Evolutionary conservation across 2,888 invertebrate species (phyloP).

Genomic region (Cephonodes hylas): DNA sequence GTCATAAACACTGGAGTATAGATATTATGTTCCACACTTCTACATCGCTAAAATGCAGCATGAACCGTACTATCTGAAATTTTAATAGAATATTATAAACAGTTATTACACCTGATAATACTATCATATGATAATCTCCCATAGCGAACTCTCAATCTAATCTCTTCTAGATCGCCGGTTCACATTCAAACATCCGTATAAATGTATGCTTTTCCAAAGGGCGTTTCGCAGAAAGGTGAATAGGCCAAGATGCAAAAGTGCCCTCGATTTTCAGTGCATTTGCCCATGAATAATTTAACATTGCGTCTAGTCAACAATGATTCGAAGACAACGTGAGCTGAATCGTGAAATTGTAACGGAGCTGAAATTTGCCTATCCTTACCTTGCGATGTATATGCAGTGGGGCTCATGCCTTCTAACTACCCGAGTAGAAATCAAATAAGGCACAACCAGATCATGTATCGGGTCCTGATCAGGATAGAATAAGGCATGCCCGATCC

Average conservation of each 20-base stretch:
- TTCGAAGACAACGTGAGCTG: slow-evolving; percentile 50
- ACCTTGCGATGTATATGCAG: slow-evolving; percentile 73
- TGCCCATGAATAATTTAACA: slow-evolving; percentile 59
- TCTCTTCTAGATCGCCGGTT: background rate
- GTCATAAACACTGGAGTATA: too few species aligned
- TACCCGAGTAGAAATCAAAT: too few species aligned
- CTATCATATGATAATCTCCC: too few species aligned
- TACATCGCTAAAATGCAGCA: too few species aligned
- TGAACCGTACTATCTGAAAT: too few species aligned
- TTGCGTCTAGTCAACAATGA: slow-evolving; percentile 43
- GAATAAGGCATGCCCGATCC: too few species aligned
- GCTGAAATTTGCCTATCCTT: slow-evolving; percentile 59
- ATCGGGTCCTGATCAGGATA: too few species aligned
- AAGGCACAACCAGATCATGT: too few species aligned
- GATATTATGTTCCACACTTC: too few species aligned
- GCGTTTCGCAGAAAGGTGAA: slow-evolving; percentile 6
- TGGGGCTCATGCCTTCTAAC: slow-evolving; percentile 62
- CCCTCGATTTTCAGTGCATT: slow-evolving; percentile 46
- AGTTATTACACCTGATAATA: too few species aligned
- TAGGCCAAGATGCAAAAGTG: slow-evolving; percentile 22
- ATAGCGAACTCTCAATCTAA: background rate
- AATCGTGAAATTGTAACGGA: slow-evolving; percentile 62
- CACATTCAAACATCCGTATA: background rate
- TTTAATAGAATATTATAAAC: too few species aligned
- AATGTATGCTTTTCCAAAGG: background rate